Conservation (phyloP, 2,113 vertebrate species). For the Campylomormyrus tamandua region DNA sequence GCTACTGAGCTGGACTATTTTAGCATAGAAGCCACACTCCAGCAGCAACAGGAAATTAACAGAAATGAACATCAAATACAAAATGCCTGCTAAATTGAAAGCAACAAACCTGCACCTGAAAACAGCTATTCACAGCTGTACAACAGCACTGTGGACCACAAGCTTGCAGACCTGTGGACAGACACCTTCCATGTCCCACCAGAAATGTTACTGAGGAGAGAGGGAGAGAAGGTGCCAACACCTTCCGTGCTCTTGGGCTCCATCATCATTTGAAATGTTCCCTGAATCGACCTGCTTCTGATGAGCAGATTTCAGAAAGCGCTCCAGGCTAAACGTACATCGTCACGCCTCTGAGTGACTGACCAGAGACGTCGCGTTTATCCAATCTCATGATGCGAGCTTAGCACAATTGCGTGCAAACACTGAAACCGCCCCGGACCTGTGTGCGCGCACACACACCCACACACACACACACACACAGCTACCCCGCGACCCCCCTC, state of each 20-base stretch:
- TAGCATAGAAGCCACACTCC: not conserved
- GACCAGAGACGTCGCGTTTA: not conserved
- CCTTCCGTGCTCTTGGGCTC: not conserved
- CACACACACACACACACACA: not conserved
- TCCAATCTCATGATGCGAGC: slow-evolving; percentile 20
- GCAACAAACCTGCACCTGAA: not conserved
- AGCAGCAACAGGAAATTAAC: not conserved
- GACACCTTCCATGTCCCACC: not conserved
- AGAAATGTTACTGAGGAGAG: not conserved
- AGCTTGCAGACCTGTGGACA: not conserved
- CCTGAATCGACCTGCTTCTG: not conserved
- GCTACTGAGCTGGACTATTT: not conserved
- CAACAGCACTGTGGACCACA: not conserved
- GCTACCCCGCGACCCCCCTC: no score
- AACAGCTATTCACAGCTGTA: not conserved
- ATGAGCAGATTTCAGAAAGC: not conserved
- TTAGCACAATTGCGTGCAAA: not conserved
- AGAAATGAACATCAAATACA: not conserved
- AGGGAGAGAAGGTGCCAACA: not conserved
- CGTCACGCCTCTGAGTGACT: not conserved
- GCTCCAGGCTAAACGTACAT: not conserved
- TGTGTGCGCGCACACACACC: not conserved
- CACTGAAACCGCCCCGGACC: not conserved
- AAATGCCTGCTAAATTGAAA: not conserved
- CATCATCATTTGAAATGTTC: not conserved